Percentiles rank a stretch among this genome's conserved stretches.
Evolutionary conservation across 2,113 vertebrate genomes (phyloP).

Genomic region (Paradoxurus hermaphroditus): DNA sequence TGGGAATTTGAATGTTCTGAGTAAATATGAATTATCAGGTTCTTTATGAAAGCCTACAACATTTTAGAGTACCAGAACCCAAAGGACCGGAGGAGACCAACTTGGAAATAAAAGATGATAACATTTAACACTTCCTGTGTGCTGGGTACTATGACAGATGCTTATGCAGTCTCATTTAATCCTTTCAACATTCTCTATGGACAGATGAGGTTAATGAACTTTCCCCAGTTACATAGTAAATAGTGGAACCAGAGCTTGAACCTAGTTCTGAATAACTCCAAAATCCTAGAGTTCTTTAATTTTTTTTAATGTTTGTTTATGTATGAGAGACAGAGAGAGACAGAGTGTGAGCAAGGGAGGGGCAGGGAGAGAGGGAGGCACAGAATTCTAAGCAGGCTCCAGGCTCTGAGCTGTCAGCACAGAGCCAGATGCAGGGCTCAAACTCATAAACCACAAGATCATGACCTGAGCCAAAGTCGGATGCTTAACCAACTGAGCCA

Average conservation of each 20-base stretch:
- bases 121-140: background rate
- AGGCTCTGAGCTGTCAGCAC: no score
- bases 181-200: background rate
- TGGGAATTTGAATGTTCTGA: background rate
- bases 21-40: background rate
- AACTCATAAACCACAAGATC: no score
- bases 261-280: background rate
- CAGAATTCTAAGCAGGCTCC: no score
- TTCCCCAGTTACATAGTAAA: background rate
- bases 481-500: no score
- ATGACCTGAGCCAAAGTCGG: no score
- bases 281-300: background rate
- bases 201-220: background rate
- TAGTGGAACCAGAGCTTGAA: background rate
- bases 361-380: no score
- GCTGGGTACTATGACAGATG: background rate
- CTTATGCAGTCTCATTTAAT: background rate
- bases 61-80: background rate
- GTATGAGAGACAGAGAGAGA: no score
- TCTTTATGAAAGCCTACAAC: background rate
- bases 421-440: no score
- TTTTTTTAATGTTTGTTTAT: no score
- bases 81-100: background rate
- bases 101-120: background rate
- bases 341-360: no score